A percentile compares a stretch with the other conserved stretches of the same genome.
Evolutionary conservation across 1,140 invertebrate genomes (phyloP).

Genomic region (Maniola jurtina): DNA sequence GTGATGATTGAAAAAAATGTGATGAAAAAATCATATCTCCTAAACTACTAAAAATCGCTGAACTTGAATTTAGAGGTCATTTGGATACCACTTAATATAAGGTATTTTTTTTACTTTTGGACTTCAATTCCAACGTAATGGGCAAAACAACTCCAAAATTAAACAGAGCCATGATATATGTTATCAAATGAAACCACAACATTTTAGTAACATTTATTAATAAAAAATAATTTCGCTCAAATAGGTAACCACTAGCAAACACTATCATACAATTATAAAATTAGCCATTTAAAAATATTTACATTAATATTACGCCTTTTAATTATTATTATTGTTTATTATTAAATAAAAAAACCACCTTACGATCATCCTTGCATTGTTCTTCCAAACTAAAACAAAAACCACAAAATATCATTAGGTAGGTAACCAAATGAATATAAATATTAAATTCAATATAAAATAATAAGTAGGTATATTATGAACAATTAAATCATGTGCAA

Average conservation of each 20-base stretch:
- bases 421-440: not conserved
- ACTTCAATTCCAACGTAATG: too few relatives aligned
- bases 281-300: not conserved
- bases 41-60: too few relatives aligned
- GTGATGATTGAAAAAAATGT: too few relatives aligned
- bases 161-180: not conserved
- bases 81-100: too few relatives aligned
- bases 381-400: conserved; percentile 9
- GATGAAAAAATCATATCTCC: too few relatives aligned
- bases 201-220: conserved; percentile 39
- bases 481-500: conserved; percentile 24
- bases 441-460: not conserved
- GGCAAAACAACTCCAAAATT: not conserved
- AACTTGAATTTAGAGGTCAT: too few relatives aligned
- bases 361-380: not conserved
- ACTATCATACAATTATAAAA: conserved; percentile 14
- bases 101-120: too few relatives aligned
- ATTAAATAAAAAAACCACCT: not conserved
- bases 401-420: not conserved
- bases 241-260: conserved; percentile 27
- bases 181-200: conserved; percentile 2
- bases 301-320: conserved; percentile 10
- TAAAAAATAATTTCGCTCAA: conserved; percentile 28
- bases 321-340: not conserved
- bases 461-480: conserved; percentile 14